Base-by-base conservation (phyloP, 2,113 vertebrate species). In the Neotoma lepida region DNA sequence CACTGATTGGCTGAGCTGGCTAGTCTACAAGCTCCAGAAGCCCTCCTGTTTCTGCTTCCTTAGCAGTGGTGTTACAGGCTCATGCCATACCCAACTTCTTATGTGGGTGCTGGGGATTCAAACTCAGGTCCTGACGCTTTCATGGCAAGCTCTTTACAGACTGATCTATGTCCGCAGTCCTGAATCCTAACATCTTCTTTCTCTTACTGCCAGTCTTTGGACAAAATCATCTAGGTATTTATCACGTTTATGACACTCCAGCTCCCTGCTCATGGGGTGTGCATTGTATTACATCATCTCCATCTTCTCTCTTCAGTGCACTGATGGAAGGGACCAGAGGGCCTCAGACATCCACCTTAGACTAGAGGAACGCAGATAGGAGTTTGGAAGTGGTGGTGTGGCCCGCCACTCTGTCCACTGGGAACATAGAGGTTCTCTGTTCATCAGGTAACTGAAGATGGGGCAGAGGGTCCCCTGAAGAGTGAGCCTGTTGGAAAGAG, bases 371-470 rank as follows among this genome's bases (percentile, higher is more conserved):
- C 0, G 6, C 46, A 22, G 3, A 3, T 0, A 9, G 51, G 35
- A 15, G 6, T 30, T 0, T 1, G 2, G 41, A 84, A 56, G 77
- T 4, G 4, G 15, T 1, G 26, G 0, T 5, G 9, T 2, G 63
- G 15, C 30, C 3, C 24, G 56, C 78, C 44, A 5, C 0, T 7
- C 8, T 1, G 4, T 6, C 15, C 4, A n/a, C 22, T 0, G 0
- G 54, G 15, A 64, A 15, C 18, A 0, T 1, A n/a, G 35, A 1
- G 0, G 9, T 0, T 18, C 10, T 4, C 20, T 20, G 41, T 6
- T 46, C 1, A 14, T 41, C 39, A 49, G 30, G 35, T 20, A 41
- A 41, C 9, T 1, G 17, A 18, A 13, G 13, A 26, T 4, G 26
- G 44, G 9, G 3, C 78, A 6, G 7, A 1, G 44, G 68, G 6